These are phyloP conservation scores for Cynopterus sphinx DNA, from an alignment of 2,797 vertebrate species.

Conservation along the genomic window DNA sequence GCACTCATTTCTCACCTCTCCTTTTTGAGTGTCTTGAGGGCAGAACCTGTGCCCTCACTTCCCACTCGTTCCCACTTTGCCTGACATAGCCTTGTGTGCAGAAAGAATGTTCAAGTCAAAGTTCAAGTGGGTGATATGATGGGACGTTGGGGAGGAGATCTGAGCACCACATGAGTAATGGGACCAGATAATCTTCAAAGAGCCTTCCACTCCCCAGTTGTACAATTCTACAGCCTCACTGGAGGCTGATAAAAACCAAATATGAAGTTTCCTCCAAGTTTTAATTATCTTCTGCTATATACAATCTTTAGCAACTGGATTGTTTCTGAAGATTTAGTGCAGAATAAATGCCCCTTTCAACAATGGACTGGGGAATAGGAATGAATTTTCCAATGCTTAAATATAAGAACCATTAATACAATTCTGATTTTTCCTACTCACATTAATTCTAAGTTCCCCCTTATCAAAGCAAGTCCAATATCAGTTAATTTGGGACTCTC, in stretches of 20 bases:
- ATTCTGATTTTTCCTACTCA: not conserved
- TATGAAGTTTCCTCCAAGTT: not conserved
- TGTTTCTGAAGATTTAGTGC: not conserved
- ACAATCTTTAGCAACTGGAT: not conserved
- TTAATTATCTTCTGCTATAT: slow-evolving; percentile 20
- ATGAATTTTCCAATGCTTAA: not conserved
- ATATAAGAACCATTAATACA: not conserved
- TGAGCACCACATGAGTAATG: not conserved
- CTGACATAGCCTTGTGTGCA: not conserved
- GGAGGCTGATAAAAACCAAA: not conserved
- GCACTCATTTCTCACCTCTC: not conserved
- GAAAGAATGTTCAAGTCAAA: not conserved
- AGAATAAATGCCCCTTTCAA: not conserved
- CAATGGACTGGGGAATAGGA: not conserved
- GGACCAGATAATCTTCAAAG: not conserved
- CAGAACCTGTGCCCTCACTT: not conserved
- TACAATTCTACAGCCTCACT: not conserved
- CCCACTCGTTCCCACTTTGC: not conserved
- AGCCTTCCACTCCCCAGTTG: not conserved
- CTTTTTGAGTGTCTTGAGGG: not conserved
- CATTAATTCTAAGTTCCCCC: not conserved
- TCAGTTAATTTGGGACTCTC: not conserved
- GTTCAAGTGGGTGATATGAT: not conserved
- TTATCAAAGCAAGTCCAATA: not conserved
- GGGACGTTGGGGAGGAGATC: not conserved